Evolutionary conservation across 2,113 vertebrate species (phyloP).

Genomic region (Vimba vimba): DNA sequence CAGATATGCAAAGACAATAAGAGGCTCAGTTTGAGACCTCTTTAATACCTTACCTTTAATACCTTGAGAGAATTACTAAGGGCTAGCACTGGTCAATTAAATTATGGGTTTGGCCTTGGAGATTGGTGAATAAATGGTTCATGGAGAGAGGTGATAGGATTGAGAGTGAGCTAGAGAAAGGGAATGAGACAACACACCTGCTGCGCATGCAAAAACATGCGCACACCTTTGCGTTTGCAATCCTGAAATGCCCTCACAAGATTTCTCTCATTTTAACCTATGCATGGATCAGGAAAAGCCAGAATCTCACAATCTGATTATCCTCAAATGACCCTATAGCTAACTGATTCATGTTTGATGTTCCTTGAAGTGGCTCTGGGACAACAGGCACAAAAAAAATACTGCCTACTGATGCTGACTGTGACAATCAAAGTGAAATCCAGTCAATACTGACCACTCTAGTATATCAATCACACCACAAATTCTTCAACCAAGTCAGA

Average conservation of each 20-base stretch:
- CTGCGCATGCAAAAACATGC: neutral
- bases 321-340: conserved; percentile 36
- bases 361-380: conserved; percentile 42
- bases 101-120: conserved; percentile 23
- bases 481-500: conserved; percentile 25
- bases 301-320: conserved; percentile 35
- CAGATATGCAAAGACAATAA: conserved; percentile 38
- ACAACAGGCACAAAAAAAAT: neutral
- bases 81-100: conserved; percentile 30
- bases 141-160: conserved; percentile 29
- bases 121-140: neutral
- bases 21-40: conserved; percentile 39
- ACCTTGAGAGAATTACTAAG: conserved; percentile 19
- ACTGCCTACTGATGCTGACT: too few relatives aligned
- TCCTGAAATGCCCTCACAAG: neutral
- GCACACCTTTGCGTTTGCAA: neutral
- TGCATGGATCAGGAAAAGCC: neutral
- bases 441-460: neutral
- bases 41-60: conserved; percentile 32
- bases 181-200: neutral
- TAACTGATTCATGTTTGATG: conserved; percentile 42
- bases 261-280: neutral
- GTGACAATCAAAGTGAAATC: neutral
- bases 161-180: conserved; percentile 28
- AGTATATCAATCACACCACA: neutral